These are phyloP conservation scores for Coelopa pilipes DNA, from an alignment of 2,888 invertebrate species.

Conservation along the genomic window DNA sequence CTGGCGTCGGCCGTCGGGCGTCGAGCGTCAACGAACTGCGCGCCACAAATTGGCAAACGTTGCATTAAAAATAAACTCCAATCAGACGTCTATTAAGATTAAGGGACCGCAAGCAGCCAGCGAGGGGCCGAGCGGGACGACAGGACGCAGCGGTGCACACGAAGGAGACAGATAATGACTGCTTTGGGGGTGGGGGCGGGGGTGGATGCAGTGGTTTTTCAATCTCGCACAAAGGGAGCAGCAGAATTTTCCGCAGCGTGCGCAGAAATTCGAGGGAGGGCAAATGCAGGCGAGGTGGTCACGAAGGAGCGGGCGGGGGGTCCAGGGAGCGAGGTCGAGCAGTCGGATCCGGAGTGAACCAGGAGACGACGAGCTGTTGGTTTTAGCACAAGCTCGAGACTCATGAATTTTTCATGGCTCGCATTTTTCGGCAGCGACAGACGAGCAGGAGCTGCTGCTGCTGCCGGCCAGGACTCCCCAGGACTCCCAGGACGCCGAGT, in stretches of 20 bases:
- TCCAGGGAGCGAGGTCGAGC: neutral
- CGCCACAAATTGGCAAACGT: conserved; percentile 35
- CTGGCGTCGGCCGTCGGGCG: no score
- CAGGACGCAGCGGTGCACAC: conserved; percentile 1
- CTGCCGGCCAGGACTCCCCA: neutral
- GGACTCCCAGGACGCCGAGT: neutral
- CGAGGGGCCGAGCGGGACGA: conserved; percentile 28
- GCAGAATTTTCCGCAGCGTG: conserved; percentile 47
- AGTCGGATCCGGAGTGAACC: neutral
- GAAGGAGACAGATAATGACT: neutral
- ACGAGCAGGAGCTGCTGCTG: neutral
- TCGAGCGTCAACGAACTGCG: conserved; percentile 33
- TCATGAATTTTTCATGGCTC: conserved; percentile 61
- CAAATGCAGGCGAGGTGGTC: conserved; percentile 12
- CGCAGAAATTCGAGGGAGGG: conserved; percentile 31
- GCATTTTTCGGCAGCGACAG: conserved; percentile 7
- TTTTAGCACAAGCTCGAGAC: conserved; percentile 36
- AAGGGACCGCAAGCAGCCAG: conserved; percentile 42
- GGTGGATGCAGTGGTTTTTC: neutral
- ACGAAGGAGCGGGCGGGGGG: neutral
- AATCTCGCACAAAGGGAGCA: conserved; percentile 29
- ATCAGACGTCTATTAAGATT: conserved; percentile 51
- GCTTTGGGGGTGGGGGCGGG: neutral
- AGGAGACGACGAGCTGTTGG: neutral
- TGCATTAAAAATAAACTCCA: conserved; percentile 50